Evolutionary conservation across 2,113 vertebrate genomes (phyloP), one percentile per base, ranked within the genome.

Genomic region (Hydrochoerus hydrochaeris): DNA sequence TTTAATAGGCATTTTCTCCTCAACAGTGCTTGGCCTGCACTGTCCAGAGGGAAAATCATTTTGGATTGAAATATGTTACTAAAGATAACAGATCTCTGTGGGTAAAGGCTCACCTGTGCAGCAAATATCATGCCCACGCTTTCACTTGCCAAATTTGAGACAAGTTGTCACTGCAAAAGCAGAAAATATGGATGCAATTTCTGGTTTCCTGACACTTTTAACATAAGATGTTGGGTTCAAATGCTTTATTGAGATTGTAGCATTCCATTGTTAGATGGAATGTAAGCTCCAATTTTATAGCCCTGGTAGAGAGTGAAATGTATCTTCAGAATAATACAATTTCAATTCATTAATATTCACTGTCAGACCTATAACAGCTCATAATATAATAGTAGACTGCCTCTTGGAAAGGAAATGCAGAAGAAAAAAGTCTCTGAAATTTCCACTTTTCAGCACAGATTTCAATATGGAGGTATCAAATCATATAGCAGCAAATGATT

Each of bases 261-360:
- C 84, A 6, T 96, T 89, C 82, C 16, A 92, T 78, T 67, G 83
- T 90, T 85, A 96, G 52, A 92, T 11, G 20, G 44, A 92, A 88
- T 89, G 80, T 92, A 78, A 95, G 91, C 93, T 88, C 54, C 54
- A 91, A 63, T 75, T 94, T 96, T 85, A 13, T 85, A 54, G 62
- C 11, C 80, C 17, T 81, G 49, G 26, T 90, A 60, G 22, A 82
- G 24, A 93, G 90, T 11, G 75, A 65, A 80, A 89, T 77, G 75
- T 32, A 49, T 91, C 44, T 94, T 87, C 81, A 38, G 30, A 83
- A 65, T 75, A 93, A 84, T 11, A 91, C 14, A 58, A 46, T 89
- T 97, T 88, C 87, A 92, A 96, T 89, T 97, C 49, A 94, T 95
- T 89, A 93, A 90, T 38, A 58, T 91, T 81, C 41, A 91, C 65